These are phyloP conservation scores for Leucania comma DNA, from an alignment of 2,888 invertebrate genomes.

Conservation along the genomic window DNA sequence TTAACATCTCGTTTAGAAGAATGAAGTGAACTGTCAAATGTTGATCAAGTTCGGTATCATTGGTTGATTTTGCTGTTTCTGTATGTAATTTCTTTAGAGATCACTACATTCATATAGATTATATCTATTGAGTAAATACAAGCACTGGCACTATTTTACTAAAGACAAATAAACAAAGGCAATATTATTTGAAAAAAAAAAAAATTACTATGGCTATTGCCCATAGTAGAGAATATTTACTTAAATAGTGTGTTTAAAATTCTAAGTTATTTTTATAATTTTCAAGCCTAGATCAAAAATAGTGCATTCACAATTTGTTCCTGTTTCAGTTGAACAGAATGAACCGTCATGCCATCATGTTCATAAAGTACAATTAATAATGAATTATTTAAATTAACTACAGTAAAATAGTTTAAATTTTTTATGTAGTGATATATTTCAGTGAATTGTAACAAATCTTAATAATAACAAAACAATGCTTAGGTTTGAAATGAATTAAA, in stretches of 20 bases:
- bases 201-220: not conserved
- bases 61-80: not conserved
- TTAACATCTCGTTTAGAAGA: too few relatives aligned
- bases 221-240: not conserved
- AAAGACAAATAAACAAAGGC: not conserved
- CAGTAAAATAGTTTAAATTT: conserved; percentile 32
- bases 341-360: not conserved
- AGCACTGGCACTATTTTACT: conserved; percentile 31
- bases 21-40: not conserved
- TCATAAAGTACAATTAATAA: not conserved
- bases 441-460: conserved; percentile 48
- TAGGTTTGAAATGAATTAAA: conserved; percentile 34
- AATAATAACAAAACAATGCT: conserved; percentile 55
- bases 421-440: conserved; percentile 46
- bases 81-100: not conserved
- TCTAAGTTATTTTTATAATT: not conserved
- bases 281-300: not conserved
- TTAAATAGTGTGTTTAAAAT: not conserved
- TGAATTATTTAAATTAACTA: conserved; percentile 4
- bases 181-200: not conserved
- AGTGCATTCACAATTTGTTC: not conserved
- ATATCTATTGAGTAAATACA: conserved; percentile 41
- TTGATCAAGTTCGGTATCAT: not conserved
- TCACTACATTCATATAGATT: conserved; percentile 7
- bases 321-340: not conserved